Conservation (phyloP, 1,140 invertebrate genomes). For the Notospermus geniculatus region DNA sequence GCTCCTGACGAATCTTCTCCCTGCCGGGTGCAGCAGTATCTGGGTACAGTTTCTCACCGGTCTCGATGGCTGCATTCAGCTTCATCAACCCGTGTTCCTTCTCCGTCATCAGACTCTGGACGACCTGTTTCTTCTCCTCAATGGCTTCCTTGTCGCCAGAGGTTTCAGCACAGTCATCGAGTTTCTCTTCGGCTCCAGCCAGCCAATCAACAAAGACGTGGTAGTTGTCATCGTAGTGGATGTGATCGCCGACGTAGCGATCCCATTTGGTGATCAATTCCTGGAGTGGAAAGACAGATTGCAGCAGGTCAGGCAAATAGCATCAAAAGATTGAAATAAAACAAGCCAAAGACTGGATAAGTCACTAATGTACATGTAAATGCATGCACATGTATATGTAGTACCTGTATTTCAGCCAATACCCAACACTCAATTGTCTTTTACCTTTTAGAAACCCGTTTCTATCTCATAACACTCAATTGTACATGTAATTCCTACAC, state of each 20-base stretch:
- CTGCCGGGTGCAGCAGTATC: constrained; percentile 87
- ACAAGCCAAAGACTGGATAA: no score
- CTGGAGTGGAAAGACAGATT: no score
- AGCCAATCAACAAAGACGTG: constrained; percentile 77
- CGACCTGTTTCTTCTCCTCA: constrained; percentile 42
- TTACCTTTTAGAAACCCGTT: no score
- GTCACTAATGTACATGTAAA: no score
- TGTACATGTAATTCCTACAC: no score
- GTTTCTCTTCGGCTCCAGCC: constrained; percentile 70
- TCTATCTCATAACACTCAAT: no score
- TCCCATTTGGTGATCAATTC: constrained; percentile 86
- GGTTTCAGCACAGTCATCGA: constrained; percentile 57
- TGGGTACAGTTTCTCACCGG: constrained; percentile 83
- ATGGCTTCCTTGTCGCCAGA: constrained; percentile 43
- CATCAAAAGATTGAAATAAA: no score
- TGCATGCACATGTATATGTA: no score
- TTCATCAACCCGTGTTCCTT: constrained; percentile 79
- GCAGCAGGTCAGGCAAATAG: no score
- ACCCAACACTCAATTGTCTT: no score
- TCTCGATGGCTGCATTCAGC: constrained; percentile 68
- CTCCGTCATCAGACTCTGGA: constrained; percentile 74
- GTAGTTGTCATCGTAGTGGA: constrained; percentile 74
- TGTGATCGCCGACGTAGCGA: constrained; percentile 80
- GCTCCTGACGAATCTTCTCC: constrained; percentile 79
- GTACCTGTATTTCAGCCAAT: no score